These are phyloP conservation scores for Labroides dimidiatus DNA, from an alignment of 2,797 vertebrate genomes.

Conservation along the genomic window DNA sequence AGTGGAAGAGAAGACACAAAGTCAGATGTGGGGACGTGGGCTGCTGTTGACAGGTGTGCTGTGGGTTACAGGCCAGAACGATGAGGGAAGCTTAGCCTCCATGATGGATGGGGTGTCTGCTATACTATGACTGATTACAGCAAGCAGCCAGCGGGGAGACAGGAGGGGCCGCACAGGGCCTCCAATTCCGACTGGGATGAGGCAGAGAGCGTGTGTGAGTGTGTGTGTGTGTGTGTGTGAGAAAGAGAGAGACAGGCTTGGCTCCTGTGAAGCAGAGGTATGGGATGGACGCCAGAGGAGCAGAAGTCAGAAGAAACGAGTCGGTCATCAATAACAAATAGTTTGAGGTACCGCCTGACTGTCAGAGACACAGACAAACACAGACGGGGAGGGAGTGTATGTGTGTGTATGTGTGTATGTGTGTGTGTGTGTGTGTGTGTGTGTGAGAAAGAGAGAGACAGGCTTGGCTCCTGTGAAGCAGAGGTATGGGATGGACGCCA, in stretches of 20 bases:
- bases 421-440: conserved; percentile 8
- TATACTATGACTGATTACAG: conserved; percentile 75
- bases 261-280: conserved; percentile 21
- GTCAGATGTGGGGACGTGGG: conserved; percentile 57
- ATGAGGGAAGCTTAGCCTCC: conserved; percentile 69
- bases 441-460: conserved; percentile 1
- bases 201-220: conserved; percentile 24
- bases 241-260: conserved; percentile 12
- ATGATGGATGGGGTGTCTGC: conserved; percentile 73
- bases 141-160: conserved; percentile 57
- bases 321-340: conserved; percentile 71
- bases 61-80: conserved; percentile 55
- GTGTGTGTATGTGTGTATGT: too few species aligned
- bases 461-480: conserved; percentile 25
- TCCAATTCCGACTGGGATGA: conserved; percentile 50
- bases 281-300: conserved; percentile 53
- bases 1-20: conserved; percentile 56
- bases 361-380: neutral
- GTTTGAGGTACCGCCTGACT: conserved; percentile 51
- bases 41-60: conserved; percentile 54
- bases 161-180: conserved; percentile 41
- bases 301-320: conserved; percentile 61
- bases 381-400: too few species aligned
- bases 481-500: conserved; percentile 45
- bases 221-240: conserved; percentile 11